Conservation (phyloP, 1,140 invertebrate species). For the Drosophila truncata region DNA sequence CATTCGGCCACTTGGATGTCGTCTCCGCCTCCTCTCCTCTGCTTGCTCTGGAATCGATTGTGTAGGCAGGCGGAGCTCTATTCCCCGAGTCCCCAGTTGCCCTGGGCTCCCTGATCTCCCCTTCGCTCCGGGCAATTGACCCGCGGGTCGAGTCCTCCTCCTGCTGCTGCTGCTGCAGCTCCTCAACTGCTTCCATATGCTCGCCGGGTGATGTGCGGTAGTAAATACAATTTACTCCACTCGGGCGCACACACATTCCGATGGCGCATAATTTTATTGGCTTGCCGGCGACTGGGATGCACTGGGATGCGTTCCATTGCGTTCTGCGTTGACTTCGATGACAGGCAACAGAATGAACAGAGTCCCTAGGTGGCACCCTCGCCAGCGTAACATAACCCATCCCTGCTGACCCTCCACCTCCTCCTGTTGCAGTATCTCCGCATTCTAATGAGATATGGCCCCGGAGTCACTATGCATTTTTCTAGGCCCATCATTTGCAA, state of each 20-base stretch:
- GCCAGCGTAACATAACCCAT: background rate
- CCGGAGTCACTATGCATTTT: constrained; percentile 53
- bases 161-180: constrained; percentile 2
- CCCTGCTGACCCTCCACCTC: background rate
- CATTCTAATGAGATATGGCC: constrained; percentile 60
- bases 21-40: background rate
- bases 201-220: constrained; percentile 36
- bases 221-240: constrained; percentile 79
- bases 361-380: constrained; percentile 43
- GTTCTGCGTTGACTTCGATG: constrained; percentile 56
- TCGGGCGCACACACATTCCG: constrained; percentile 67
- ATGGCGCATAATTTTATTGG: constrained; percentile 82
- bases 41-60: constrained; percentile 11
- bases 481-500: constrained; percentile 53
- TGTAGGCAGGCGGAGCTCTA: constrained; percentile 23
- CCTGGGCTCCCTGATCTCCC: constrained; percentile 1
- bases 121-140: constrained; percentile 34
- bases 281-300: constrained; percentile 33
- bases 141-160: constrained; percentile 14
- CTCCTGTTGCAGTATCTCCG: background rate
- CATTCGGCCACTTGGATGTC: constrained; percentile 43
- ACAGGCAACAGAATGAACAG: constrained; percentile 68
- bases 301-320: constrained; percentile 25
- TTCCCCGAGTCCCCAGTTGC: background rate
- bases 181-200: constrained; percentile 47